A percentile compares a stretch with the other conserved stretches of the same genome.
Conservation (phyloP, 2,113 vertebrate genomes). For the Coptodon bakossiorum region DNA sequence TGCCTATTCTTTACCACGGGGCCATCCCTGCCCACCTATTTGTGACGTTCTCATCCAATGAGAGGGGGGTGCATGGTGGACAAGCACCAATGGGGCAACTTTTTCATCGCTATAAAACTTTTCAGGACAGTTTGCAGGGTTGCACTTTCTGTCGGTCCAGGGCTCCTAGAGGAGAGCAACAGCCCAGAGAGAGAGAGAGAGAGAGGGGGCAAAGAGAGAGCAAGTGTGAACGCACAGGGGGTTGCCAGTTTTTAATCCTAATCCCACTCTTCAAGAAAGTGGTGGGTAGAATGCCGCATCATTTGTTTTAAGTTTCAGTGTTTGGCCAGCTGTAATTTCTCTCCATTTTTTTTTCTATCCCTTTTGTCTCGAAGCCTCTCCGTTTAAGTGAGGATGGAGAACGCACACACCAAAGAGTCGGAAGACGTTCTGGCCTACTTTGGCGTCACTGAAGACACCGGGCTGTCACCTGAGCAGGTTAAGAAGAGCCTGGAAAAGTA, state of each 20-base stretch:
- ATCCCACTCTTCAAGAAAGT: constrained; percentile 65
- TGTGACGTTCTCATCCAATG: constrained; percentile 65
- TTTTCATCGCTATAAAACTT: constrained; percentile 75
- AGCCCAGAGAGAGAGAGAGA: constrained; percentile 54
- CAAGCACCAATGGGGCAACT: constrained; percentile 56
- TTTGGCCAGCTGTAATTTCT: background rate
- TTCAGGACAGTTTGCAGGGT: constrained; percentile 63
- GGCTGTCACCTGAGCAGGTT: constrained; percentile 81
- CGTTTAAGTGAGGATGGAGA: constrained; percentile 79
- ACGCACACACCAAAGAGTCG: constrained; percentile 76
- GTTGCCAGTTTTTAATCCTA: constrained; percentile 58
- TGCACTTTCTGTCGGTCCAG: constrained; percentile 75
- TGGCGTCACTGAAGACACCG: constrained; percentile 78
- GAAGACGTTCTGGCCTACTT: constrained; percentile 81
- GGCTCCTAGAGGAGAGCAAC: constrained; percentile 61
- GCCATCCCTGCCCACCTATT: constrained; percentile 57
- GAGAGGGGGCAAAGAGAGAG: constrained; percentile 49
- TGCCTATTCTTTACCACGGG: constrained; percentile 45
- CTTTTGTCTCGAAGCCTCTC: constrained; percentile 60
- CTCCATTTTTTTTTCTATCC: constrained; percentile 1
- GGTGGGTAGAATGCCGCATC: constrained; percentile 49
- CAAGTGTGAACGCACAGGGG: constrained; percentile 50
- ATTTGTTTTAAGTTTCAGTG: background rate
- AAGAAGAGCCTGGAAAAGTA: constrained; percentile 82
- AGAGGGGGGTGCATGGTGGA: constrained; percentile 17